Percentiles rank a stretch among this genome's conserved stretches.
phyloP scores from a whole-genome alignment of 2,113 vertebrate species.

The human (Homo sapiens) region GRCh38 chr5:124409501-124410000 shows the following conservation, averaged over 20 bases:
- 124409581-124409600: not conserved
- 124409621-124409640: not conserved
- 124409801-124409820: not conserved
- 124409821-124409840: not conserved
- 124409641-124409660: not conserved
- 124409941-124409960: not conserved
- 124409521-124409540: not conserved
- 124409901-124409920: not conserved
- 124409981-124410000: not conserved
- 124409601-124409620: not conserved
- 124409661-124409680: not conserved
- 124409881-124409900: not conserved
- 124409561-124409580: not conserved
- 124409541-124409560: not conserved
- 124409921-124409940: not conserved
- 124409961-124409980: not conserved
- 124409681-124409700: not conserved
- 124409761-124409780: not conserved
- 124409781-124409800: not conserved
- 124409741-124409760: not conserved
- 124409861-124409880: not conserved
- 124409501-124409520: not conserved
- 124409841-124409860: not conserved
- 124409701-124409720: not conserved
- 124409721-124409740: not conserved